A percentile compares a stretch with the other conserved stretches of the same genome.
Evolutionary conservation across 2,797 vertebrate species (phyloP).

Genomic region (Odontamblyopus lacepedii): DNA sequence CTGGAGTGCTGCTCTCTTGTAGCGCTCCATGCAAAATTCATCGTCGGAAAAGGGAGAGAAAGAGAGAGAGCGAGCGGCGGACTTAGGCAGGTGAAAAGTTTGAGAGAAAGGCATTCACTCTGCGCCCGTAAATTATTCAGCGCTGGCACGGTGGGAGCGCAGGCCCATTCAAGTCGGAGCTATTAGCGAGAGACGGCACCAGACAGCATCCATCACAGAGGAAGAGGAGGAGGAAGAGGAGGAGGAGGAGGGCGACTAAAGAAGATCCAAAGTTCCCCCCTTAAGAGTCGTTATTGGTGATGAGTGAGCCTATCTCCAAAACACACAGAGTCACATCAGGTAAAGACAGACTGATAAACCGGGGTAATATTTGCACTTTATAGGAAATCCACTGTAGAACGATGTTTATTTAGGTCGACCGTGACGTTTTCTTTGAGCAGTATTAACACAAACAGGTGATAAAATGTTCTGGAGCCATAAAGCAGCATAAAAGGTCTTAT

Average conservation of each 20-base stretch:
- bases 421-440: no score
- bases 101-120: constrained; percentile 42
- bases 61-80: constrained; percentile 5
- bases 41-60: constrained; percentile 27
- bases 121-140: constrained; percentile 62
- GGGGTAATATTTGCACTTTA: no score
- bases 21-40: constrained; percentile 62
- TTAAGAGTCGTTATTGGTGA: not conserved
- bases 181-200: constrained; percentile 31
- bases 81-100: constrained; percentile 38
- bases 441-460: no score
- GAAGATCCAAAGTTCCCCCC: no score
- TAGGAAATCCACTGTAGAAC: no score
- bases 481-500: no score
- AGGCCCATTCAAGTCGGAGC: constrained; percentile 49
- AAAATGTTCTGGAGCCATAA: no score
- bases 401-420: no score
- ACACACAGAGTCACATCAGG: no score
- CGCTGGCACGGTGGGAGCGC: constrained; percentile 10
- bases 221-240: not conserved
- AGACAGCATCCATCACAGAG: not conserved
- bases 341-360: no score
- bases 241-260: no score
- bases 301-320: not conserved
- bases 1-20: constrained; percentile 30